A percentile compares a stretch with the other conserved stretches of the same genome.
Conservation (phyloP, 1,140 invertebrate genomes). For the Monomorium pharaonis region DNA sequence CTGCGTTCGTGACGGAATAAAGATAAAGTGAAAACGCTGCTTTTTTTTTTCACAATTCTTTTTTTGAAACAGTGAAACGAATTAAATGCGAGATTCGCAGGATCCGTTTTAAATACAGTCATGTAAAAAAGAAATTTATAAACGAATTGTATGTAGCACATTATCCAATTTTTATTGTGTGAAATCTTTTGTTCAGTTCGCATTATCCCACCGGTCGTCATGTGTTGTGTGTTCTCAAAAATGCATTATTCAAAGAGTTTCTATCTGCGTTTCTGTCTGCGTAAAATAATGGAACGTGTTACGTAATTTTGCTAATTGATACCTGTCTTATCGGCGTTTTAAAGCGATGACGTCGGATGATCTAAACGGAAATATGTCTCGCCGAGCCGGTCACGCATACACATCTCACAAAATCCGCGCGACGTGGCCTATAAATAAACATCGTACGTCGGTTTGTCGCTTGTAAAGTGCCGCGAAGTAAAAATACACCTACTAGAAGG, state of each 20-base stretch:
- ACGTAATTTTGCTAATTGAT: not conserved
- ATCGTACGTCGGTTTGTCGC: constrained; percentile 63
- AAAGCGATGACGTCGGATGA: not conserved
- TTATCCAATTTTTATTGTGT: not conserved
- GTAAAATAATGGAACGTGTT: not conserved
- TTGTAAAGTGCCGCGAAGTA: constrained; percentile 62
- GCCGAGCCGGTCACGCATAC: constrained; percentile 16
- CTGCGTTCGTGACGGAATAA: constrained; percentile 9
- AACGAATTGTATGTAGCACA: not conserved
- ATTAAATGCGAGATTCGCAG: not conserved
- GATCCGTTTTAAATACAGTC: not conserved
- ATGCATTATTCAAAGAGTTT: not conserved
- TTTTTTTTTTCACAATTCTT: constrained; percentile 4
- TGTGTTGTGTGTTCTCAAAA: not conserved
- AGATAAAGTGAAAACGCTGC: not conserved
- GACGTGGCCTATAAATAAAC: constrained; percentile 73
- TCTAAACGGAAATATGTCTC: constrained; percentile 41
- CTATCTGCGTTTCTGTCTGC: not conserved
- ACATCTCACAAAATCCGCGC: constrained; percentile 67
- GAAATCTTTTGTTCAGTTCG: not conserved
- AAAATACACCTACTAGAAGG: constrained; percentile 66
- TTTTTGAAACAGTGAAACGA: not conserved
- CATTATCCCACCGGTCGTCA: not conserved
- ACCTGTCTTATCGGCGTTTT: not conserved
- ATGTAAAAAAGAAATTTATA: not conserved